phyloP scores from a whole-genome alignment of 2,113 vertebrate species.

The Pionites leucogaster region DNA sequence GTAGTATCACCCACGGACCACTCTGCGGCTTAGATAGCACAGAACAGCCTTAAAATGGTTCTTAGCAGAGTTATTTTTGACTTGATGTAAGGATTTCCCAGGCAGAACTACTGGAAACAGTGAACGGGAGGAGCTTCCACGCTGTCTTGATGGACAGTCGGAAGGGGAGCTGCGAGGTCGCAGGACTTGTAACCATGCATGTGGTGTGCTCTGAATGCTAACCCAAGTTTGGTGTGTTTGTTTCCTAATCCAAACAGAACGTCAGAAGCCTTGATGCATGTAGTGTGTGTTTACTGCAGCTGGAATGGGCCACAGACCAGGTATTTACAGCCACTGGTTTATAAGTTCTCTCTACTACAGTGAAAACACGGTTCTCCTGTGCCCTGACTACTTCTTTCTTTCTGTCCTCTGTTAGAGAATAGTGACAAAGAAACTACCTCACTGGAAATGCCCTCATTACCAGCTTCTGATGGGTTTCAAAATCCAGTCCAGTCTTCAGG shows the following conservation, averaged over 20 bases:
- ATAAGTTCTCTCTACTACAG: background rate
- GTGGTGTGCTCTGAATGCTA: conserved; percentile 87
- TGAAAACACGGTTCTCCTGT: background rate
- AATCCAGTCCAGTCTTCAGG: conserved; percentile 77
- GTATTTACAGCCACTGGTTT: conserved; percentile 79
- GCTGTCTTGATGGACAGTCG: background rate
- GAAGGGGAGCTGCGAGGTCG: background rate
- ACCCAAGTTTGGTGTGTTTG: conserved; percentile 83
- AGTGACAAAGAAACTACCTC: conserved; percentile 98
- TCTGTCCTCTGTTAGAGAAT: conserved; percentile 74
- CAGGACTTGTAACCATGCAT: conserved; percentile 70
- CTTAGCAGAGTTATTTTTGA: background rate
- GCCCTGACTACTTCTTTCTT: conserved; percentile 25
- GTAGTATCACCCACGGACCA: background rate
- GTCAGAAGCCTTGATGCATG: conserved; percentile 98
- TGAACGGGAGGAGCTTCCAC: rapidly evolving
- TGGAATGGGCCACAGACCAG: conserved; percentile 97
- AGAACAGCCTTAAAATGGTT: background rate
- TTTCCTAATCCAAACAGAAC: conserved; percentile 95
- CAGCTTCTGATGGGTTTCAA: conserved; percentile 80
- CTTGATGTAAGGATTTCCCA: background rate
- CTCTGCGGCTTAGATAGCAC: background rate
- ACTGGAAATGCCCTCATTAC: conserved; percentile 86
- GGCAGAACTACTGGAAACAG: background rate
- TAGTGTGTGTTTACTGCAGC: conserved; percentile 89